Evolutionary conservation across 2,888 invertebrate species (phyloP).

Genomic region (Mechanitis messenoides): DNA sequence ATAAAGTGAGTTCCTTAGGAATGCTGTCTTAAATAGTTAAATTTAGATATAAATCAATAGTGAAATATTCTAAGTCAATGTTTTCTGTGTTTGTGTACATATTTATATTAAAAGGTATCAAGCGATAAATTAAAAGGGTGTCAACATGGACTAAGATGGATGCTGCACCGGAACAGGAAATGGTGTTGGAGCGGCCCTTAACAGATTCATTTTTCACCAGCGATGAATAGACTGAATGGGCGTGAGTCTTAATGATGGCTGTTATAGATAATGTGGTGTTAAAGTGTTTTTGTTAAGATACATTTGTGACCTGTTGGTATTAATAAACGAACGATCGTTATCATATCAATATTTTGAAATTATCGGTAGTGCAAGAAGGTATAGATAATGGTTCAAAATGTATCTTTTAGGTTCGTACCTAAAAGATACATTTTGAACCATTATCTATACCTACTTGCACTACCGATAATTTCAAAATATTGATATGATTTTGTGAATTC

Average conservation of each 20-base stretch:
- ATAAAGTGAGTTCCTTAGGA: too few species aligned
- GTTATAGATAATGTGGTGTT: constrained; percentile 39
- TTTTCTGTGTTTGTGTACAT: neutral
- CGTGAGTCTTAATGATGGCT: constrained; percentile 36
- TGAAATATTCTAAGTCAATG: neutral
- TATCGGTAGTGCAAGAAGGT: too few species aligned
- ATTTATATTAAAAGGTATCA: constrained; percentile 32
- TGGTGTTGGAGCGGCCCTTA: constrained; percentile 61
- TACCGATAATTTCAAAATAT: too few species aligned
- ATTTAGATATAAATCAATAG: too few species aligned
- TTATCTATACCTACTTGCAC: too few species aligned
- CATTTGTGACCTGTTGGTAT: neutral
- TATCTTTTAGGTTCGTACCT: too few species aligned
- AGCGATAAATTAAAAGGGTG: constrained; percentile 60
- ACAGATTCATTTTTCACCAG: constrained; percentile 63
- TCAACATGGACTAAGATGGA: constrained; percentile 67
- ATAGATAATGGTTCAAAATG: too few species aligned
- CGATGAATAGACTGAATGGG: constrained; percentile 35
- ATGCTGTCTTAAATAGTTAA: too few species aligned
- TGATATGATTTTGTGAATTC: too few species aligned
- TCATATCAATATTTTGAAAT: too few species aligned
- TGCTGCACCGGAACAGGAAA: constrained; percentile 62
- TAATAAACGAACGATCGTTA: too few species aligned
- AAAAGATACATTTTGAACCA: too few species aligned
- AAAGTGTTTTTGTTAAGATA: constrained; percentile 29